Conservation (phyloP, 2,888 invertebrate species). For the Alsophila aescularia region DNA sequence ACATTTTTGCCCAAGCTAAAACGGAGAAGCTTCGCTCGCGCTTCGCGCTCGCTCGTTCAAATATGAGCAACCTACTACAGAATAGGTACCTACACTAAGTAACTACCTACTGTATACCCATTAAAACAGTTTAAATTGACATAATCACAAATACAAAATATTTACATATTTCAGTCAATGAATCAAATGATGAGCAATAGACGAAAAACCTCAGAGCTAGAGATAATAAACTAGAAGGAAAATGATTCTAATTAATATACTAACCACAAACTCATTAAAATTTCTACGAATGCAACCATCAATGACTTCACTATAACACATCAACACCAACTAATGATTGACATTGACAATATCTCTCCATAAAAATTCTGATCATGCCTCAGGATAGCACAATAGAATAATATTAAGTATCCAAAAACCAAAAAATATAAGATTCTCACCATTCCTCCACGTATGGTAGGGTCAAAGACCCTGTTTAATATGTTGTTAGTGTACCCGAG, state of each 20-base stretch:
- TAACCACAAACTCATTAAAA: constrained; percentile 9
- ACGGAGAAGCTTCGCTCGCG: too few species aligned
- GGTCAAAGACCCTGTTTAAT: constrained; percentile 74
- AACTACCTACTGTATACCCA: too few species aligned
- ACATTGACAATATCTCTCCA: constrained; percentile 19
- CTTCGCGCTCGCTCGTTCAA: too few species aligned
- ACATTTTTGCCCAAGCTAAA: too few species aligned
- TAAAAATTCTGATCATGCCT: constrained; percentile 49
- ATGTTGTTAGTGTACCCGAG: constrained; percentile 60
- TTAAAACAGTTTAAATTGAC: too few species aligned
- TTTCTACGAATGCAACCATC: constrained; percentile 13
- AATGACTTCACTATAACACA: constrained; percentile 11
- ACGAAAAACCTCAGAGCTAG: too few species aligned
- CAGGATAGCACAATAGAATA: constrained; percentile 42
- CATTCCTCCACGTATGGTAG: constrained; percentile 60
- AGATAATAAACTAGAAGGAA: neutral
- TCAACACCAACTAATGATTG: constrained; percentile 13
- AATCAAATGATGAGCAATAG: too few species aligned
- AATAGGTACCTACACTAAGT: too few species aligned
- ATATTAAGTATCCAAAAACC: constrained; percentile 43
- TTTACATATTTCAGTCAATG: neutral
- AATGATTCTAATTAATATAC: neutral
- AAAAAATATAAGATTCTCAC: constrained; percentile 49
- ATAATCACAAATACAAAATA: too few species aligned
- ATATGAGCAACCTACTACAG: too few species aligned